Conservation (phyloP, 2,797 vertebrate species). For the Semaprochilodus insignis region DNA sequence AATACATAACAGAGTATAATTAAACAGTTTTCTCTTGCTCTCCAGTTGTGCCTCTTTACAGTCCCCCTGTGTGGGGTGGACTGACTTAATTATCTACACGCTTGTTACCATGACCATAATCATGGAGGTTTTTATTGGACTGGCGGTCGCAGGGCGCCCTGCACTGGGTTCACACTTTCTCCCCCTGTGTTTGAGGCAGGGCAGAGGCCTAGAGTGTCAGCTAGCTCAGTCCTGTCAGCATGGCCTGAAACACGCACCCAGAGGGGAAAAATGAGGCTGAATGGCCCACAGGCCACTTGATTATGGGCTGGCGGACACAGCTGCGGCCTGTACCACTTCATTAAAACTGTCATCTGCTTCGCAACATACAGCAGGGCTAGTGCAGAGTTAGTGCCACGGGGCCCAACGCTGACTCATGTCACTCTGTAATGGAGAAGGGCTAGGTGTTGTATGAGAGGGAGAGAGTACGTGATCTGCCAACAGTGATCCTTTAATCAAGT, state of each 20-base stretch:
- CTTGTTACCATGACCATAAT: constrained; percentile 63
- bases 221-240: constrained; percentile 53
- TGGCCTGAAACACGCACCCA: constrained; percentile 45
- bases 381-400: constrained; percentile 43
- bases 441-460: constrained; percentile 12
- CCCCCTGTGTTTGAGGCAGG: constrained; percentile 53
- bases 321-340: constrained; percentile 71
- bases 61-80: constrained; percentile 43
- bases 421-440: constrained; percentile 51
- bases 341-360: constrained; percentile 67
- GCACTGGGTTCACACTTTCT: constrained; percentile 69
- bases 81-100: constrained; percentile 60
- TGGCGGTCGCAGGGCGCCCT: constrained; percentile 53
- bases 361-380: constrained; percentile 62
- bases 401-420: constrained; percentile 59
- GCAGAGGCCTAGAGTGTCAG: constrained; percentile 48
- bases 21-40: constrained; percentile 36
- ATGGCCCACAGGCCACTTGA: constrained; percentile 69
- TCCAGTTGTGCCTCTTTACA: constrained; percentile 49
- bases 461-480: constrained; percentile 12
- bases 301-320: constrained; percentile 68
- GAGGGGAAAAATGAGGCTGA: constrained; percentile 60
- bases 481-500: constrained; percentile 16
- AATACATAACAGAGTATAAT: constrained; percentile 30
- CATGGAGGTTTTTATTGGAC: constrained; percentile 59